A percentile compares a stretch with the other conserved stretches of the same genome.
Evolutionary conservation across 2,888 invertebrate genomes (phyloP).

Genomic region (Labia minor): DNA sequence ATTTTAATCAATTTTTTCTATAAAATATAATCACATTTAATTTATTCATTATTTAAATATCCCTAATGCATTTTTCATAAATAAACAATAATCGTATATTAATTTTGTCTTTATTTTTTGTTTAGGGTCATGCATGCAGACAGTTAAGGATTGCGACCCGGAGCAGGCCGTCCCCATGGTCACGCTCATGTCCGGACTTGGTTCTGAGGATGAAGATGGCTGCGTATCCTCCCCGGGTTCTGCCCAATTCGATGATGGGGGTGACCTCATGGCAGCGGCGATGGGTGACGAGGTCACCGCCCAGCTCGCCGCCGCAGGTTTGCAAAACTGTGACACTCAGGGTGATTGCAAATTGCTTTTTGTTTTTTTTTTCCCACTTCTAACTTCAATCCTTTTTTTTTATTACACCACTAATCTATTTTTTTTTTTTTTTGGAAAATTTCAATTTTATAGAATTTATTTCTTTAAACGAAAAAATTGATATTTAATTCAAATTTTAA

Average conservation of each 20-base stretch:
- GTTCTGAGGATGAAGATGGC: constrained; percentile 53
- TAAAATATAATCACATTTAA: too few relatives aligned
- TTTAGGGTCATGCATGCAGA: constrained; percentile 2
- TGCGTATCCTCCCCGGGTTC: constrained; percentile 71
- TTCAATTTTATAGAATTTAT: constrained; percentile 28
- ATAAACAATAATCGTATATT: too few relatives aligned
- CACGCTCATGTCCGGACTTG: constrained; percentile 36
- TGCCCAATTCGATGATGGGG: constrained; percentile 61
- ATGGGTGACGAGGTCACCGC: constrained; percentile 92
- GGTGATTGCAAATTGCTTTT: constrained; percentile 36
- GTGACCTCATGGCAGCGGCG: constrained; percentile 71
- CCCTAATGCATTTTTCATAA: too few relatives aligned
- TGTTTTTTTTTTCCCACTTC: constrained; percentile 24
- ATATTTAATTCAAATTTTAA: too few relatives aligned
- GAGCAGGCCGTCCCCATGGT: constrained; percentile 32
- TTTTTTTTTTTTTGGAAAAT: constrained; percentile 24
- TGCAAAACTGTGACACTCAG: constrained; percentile 41
- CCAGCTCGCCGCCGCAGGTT: constrained; percentile 90
- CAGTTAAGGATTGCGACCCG: not conserved
- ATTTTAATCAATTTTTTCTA: too few relatives aligned
- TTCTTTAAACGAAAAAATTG: too few relatives aligned
- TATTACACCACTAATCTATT: constrained; percentile 3
- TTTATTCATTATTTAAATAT: too few relatives aligned
- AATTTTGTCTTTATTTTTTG: too few relatives aligned
- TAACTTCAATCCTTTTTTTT: constrained; percentile 16